Evolutionary conservation across 1,140 invertebrate species (phyloP), one percentile per base, ranked within the genome.

Genomic region (Eulimnadia texana): DNA sequence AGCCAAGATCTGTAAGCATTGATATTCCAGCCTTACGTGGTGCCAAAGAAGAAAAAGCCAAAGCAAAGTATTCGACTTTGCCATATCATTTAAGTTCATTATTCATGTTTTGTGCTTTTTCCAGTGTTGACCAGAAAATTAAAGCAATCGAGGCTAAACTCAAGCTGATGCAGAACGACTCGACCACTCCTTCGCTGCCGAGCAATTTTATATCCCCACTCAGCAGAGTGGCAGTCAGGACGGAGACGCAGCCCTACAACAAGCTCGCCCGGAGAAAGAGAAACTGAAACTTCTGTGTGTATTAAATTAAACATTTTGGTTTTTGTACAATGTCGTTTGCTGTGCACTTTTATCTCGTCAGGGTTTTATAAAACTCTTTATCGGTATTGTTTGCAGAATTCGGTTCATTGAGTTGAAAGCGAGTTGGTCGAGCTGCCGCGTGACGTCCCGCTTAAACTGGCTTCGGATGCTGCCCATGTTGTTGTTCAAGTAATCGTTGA

Each of bases 61-160:
- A 50, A 42, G 3, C n/a, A 33, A 33, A 55, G 62, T 33, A 56
- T 47, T 3, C 29, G 16, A 0, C 3, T 61, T 19, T 29, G n/a
- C 3, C 33, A 19, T 11, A n/a, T 42, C 33, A 33, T 13, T 2
- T 29, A 20, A 11, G 23, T n/a, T 3, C 29, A 28, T 56, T 20
- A 42, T 42, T 16, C n/a, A 19, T 16, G 25, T 57, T 1, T 29
- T 57, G 16, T 57, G 10, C 20, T 57, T 2, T 57, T 33, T 13
- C 22, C 28, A 88, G 86, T 71, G 81, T 83, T 66, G 78, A 82
- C 68, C 83, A 82, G 25, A 84, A 87, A 63, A 91, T 92, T 65
- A 83, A 87, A 68, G 87, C 87, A 1, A 91, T 92, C 63, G 88
- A 92, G 72, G 85, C 86, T 1, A 91, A 92, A 72, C 72, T 92